Percentiles rank a stretch among this genome's conserved stretches.
These are phyloP conservation scores for Pristiophorus japonicus DNA, from an alignment of 2,113 vertebrate genomes.

Conservation along the genomic window DNA sequence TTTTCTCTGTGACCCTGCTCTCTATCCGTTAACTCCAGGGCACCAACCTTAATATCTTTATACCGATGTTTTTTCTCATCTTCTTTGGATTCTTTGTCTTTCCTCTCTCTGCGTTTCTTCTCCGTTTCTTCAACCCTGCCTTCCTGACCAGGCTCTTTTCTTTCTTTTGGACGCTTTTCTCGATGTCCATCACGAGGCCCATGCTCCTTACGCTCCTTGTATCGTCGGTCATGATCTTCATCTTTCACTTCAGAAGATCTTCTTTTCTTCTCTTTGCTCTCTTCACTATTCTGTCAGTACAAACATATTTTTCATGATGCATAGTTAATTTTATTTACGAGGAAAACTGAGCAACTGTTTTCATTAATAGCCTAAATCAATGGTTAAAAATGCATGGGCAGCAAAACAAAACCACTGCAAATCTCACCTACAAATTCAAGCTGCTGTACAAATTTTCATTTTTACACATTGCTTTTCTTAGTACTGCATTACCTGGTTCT, in stretches of 20 bases:
- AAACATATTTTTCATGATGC: neutral
- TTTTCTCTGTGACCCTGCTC: conserved; percentile 36
- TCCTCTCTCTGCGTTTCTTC: conserved; percentile 48
- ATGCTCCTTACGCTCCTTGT: conserved; percentile 44
- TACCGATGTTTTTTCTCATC: conserved; percentile 20
- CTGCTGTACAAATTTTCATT: neutral
- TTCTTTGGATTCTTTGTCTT: conserved; percentile 46
- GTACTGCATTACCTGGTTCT: neutral
- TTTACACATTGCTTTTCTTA: neutral
- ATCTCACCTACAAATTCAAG: neutral
- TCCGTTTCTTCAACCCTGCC: conserved; percentile 52
- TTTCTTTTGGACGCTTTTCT: conserved; percentile 41
- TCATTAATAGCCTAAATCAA: neutral
- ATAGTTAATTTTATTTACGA: neutral
- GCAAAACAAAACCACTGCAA: neutral
- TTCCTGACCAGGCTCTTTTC: neutral
- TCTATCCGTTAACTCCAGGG: neutral
- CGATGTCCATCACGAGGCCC: conserved; percentile 41
- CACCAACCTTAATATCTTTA: conserved; percentile 39
- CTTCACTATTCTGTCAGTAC: conserved; percentile 41
- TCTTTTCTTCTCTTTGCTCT: conserved; percentile 45
- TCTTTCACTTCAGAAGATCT: conserved; percentile 45
- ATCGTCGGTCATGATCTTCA: conserved; percentile 45
- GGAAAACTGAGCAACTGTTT: neutral
- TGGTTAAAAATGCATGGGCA: neutral